Base-by-base conservation (phyloP, 2,888 invertebrate genomes). In the Caenorhabditis zanzibari region DNA sequence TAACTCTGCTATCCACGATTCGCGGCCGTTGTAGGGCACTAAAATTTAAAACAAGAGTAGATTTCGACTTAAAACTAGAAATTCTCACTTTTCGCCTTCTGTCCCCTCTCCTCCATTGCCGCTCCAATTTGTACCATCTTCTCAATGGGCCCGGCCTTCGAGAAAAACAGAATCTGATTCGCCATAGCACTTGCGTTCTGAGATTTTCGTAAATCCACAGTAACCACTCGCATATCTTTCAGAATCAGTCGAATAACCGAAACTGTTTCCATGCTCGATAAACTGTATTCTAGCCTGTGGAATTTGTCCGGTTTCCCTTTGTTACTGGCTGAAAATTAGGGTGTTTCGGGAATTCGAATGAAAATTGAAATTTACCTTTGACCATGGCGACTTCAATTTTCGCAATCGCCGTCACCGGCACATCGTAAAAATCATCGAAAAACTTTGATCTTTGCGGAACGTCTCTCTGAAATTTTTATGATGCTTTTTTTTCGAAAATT, bases 181-280 rank as follows among this genome's bases (percentile, higher is more conserved):
- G 86, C 86, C 26, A 89, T 59, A 54, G 68, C 56, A 19, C 83
- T 85, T 38, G 84, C 86, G 63, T 88, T 84, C 75, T 88, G 88
- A 7, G 86, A 82, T 47, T 72, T 28, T 5, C 74, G 41, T 24
- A 90, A 72, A 76, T 89, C 90, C 32, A 89, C 75, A 12, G 83
- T 85, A 0, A 88, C 81, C 5, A 88, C 87, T 41, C 90, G 85
- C 49, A 90, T 82, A 66, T 90, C 90, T 86, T 90, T 72, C 12
- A 84, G 56, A 26, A 72, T 69, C 7, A 84, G 54, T 28, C 76
- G 38, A 28, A 84, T 81, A 16, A 72, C 52, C 16, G 84, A 84
- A 14, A 81, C 68, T 0, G 73, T 74, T 61, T 89, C 85, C 83
- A 86, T 79, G 19, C 79, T 83, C 26, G 87, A 87, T 16, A 84